Evolutionary conservation across 2,797 vertebrate genomes (phyloP).

Genomic region (Austrolebias charrua): DNA sequence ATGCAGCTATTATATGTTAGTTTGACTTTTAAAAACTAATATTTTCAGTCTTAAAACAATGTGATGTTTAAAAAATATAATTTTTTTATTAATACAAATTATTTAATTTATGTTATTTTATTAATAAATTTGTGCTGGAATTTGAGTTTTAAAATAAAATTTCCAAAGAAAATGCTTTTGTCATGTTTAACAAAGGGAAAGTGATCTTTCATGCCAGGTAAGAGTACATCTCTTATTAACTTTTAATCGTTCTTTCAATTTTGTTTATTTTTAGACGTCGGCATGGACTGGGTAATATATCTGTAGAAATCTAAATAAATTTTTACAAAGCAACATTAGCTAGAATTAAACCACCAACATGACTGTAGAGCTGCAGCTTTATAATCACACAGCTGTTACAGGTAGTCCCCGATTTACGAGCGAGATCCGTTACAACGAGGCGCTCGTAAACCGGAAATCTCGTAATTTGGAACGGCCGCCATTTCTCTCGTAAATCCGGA

Average conservation of each 20-base stretch:
- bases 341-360: not conserved
- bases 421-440: too few species aligned
- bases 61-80: conserved; percentile 3
- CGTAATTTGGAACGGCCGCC: too few species aligned
- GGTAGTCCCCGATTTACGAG: too few species aligned
- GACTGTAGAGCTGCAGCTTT: not conserved
- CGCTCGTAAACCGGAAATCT: too few species aligned
- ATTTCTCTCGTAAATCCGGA: too few species aligned
- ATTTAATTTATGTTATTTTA: conserved; percentile 11
- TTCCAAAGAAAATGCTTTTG: conserved; percentile 2
- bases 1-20: not conserved
- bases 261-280: conserved; percentile 15
- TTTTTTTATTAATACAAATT: not conserved
- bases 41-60: not conserved
- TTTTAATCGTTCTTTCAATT: not conserved
- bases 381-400: too few species aligned
- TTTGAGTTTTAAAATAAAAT: not conserved
- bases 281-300: not conserved
- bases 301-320: conserved; percentile 7
- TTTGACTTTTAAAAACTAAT: not conserved
- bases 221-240: not conserved
- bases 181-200: not conserved
- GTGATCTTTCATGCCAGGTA: conserved; percentile 21
- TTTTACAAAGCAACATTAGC: not conserved
- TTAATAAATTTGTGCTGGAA: not conserved